phyloP scores from a whole-genome alignment of 2,888 invertebrate genomes.

The Pterostichus madidus region DNA sequence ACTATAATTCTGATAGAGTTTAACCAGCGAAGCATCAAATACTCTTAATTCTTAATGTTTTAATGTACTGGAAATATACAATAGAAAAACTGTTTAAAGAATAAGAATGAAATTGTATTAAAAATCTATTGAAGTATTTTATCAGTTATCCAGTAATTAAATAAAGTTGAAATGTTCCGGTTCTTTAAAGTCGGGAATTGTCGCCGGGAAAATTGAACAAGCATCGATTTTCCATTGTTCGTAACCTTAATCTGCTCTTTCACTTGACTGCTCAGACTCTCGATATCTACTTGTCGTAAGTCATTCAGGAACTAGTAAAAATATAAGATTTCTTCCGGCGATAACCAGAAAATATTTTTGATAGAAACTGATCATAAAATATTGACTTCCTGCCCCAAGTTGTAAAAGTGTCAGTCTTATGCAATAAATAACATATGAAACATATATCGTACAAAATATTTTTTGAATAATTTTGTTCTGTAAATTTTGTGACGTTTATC shows the following conservation, averaged over 20 bases:
- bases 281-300: too few species aligned
- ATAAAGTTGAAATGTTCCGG: neutral
- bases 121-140: too few species aligned
- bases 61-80: too few species aligned
- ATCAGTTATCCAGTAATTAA: neutral
- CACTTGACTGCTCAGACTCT: constrained; percentile 18
- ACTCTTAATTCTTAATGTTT: too few species aligned
- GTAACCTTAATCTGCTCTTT: constrained; percentile 49
- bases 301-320: neutral
- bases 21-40: too few species aligned
- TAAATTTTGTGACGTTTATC: neutral
- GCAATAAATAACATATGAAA: neutral
- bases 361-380: constrained; percentile 9
- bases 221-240: constrained; percentile 55
- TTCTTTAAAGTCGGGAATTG: neutral
- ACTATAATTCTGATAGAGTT: too few species aligned
- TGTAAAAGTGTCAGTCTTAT: neutral
- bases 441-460: neutral
- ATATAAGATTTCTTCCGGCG: neutral
- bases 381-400: neutral
- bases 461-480: too few species aligned
- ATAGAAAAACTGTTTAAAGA: too few species aligned
- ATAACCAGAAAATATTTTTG: constrained; percentile 17
- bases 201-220: neutral
- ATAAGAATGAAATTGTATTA: too few species aligned